Evolutionary conservation across 2,888 invertebrate species (phyloP).

Genomic region (Auanema sp.): DNA sequence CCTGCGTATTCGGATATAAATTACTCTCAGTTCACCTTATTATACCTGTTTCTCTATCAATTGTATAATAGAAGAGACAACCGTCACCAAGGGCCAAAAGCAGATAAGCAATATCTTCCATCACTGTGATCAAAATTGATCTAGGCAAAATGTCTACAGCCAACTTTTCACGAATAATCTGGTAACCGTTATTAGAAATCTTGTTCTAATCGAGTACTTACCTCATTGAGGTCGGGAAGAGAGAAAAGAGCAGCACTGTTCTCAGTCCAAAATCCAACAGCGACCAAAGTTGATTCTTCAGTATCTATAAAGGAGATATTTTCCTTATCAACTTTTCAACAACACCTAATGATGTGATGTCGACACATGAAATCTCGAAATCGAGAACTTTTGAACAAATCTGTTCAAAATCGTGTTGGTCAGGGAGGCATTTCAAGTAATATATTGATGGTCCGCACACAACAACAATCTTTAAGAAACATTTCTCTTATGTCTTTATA

Average conservation of each 20-base stretch:
- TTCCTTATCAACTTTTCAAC: not conserved
- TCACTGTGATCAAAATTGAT: slow-evolving; percentile 88
- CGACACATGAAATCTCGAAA: slow-evolving; percentile 93
- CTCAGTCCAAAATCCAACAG: slow-evolving; percentile 95
- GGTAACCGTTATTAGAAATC: too few species aligned
- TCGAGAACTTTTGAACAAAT: slow-evolving; percentile 72
- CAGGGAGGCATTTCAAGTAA: slow-evolving; percentile 32
- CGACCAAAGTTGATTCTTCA: slow-evolving; percentile 72
- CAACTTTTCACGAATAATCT: slow-evolving; percentile 36
- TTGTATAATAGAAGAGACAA: slow-evolving; percentile 89
- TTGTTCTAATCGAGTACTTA: slow-evolving; percentile 15
- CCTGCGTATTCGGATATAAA: slow-evolving; percentile 25
- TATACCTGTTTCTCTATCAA: slow-evolving; percentile 13
- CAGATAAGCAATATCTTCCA: slow-evolving; percentile 79
- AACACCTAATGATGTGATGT: slow-evolving; percentile 77
- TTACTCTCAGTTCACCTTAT: slow-evolving; percentile 1
- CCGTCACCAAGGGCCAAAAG: slow-evolving; percentile 88
- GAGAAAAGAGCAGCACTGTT: slow-evolving; percentile 85
- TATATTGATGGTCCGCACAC: slow-evolving; percentile 36
- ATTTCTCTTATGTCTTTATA: slow-evolving; percentile 15
- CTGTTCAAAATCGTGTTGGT: slow-evolving; percentile 30
- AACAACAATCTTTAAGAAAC: slow-evolving; percentile 36
- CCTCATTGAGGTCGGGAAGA: slow-evolving; percentile 76
- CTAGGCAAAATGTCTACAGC: slow-evolving; percentile 85
- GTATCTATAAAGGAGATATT: slow-evolving; percentile 12